Percentiles rank a stretch among this genome's conserved stretches.
Evolutionary conservation across 2,797 vertebrate species (phyloP).

Genomic region (Huso huso): DNA sequence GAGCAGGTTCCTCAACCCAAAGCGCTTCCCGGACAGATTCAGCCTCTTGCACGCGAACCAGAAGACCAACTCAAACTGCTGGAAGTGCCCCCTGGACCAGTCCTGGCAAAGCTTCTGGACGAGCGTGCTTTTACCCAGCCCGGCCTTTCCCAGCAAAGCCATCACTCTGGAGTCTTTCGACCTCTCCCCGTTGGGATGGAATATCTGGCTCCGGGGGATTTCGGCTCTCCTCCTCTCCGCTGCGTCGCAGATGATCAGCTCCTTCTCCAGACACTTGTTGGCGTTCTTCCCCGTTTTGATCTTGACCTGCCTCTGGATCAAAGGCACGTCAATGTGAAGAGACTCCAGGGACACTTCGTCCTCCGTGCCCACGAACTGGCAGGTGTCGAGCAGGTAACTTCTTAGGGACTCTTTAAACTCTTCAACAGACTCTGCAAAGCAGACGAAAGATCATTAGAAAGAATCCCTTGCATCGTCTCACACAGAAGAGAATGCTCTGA

Average conservation of each 20-base stretch:
- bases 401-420: conserved; percentile 50
- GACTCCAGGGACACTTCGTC: conserved; percentile 41
- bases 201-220: conserved; percentile 51
- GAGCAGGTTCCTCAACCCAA: conserved; percentile 66
- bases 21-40: conserved; percentile 40
- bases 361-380: conserved; percentile 38
- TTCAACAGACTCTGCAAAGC: conserved; percentile 59
- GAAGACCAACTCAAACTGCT: conserved; percentile 82
- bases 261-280: conserved; percentile 66
- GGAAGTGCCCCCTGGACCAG: conserved; percentile 67
- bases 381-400: conserved; percentile 43
- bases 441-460: not conserved
- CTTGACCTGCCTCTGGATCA: conserved; percentile 56
- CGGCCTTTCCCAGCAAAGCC: conserved; percentile 69
- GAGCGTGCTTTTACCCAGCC: conserved; percentile 79
- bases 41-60: conserved; percentile 62
- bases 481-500: not conserved
- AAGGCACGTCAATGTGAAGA: conserved; percentile 58
- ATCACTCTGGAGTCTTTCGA: conserved; percentile 55
- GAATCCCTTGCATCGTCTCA: too few species aligned
- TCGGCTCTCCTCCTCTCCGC: conserved; percentile 48
- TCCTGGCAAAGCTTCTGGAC: conserved; percentile 68
- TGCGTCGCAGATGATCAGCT: conserved; percentile 55
- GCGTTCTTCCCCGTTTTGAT: conserved; percentile 50
- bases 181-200: conserved; percentile 34